Evolutionary conservation across 2,113 vertebrate genomes (phyloP).

Genomic region (Myotis lucifugus): DNA sequence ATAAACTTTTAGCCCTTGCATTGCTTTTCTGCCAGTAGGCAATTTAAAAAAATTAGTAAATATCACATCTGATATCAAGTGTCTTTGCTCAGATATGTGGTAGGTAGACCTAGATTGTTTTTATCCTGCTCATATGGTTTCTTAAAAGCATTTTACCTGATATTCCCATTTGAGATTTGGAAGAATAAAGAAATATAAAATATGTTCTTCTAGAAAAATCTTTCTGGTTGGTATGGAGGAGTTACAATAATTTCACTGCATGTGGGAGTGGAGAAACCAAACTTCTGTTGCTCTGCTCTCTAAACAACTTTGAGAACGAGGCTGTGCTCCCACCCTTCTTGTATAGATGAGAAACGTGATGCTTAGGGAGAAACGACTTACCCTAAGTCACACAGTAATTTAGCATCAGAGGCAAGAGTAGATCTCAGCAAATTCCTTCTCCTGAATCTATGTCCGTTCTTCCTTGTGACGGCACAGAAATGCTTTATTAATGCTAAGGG

Average conservation of each 20-base stretch:
- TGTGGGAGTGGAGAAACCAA: not conserved
- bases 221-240: not conserved
- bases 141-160: not conserved
- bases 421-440: not conserved
- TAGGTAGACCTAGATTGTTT: not conserved
- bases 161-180: not conserved
- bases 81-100: not conserved
- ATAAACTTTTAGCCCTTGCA: not conserved
- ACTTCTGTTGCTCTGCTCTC: not conserved
- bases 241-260: not conserved
- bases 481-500: not conserved
- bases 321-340: not conserved
- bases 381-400: not conserved
- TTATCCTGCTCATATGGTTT: not conserved
- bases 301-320: not conserved
- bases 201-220: not conserved
- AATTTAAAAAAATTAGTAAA: not conserved
- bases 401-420: not conserved
- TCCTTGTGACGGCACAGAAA: not conserved
- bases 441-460: not conserved
- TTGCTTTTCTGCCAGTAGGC: not conserved
- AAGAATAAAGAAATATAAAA: not conserved
- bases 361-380: not conserved
- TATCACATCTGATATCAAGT: not conserved
- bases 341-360: not conserved